Evolutionary conservation across 2,797 vertebrate genomes (phyloP).

Genomic region (Mormyrus proboscirostris): DNA sequence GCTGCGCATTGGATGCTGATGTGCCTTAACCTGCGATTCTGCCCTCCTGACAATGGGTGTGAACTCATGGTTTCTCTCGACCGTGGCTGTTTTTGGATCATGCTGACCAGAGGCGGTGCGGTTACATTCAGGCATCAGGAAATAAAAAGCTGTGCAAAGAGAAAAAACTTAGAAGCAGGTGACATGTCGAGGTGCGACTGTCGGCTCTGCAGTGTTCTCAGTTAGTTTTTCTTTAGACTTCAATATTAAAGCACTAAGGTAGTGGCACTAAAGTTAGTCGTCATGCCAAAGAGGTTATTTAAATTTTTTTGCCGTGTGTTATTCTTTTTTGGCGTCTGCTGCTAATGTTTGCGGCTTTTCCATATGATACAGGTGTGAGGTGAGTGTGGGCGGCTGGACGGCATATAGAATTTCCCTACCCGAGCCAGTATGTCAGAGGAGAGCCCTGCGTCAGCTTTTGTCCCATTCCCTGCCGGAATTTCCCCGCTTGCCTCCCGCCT

Average conservation of each 20-base stretch:
- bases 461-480: conserved; percentile 47
- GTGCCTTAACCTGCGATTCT: neutral
- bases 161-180: conserved; percentile 9
- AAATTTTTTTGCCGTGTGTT: conserved; percentile 6
- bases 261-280: neutral
- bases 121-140: neutral
- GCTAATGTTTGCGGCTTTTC: conserved; percentile 50
- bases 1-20: neutral
- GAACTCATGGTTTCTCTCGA: neutral
- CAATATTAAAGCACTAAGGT: neutral
- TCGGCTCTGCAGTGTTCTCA: neutral
- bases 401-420: conserved; percentile 53
- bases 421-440: conserved; percentile 38
- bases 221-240: neutral
- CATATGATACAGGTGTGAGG: conserved; percentile 51
- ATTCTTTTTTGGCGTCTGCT: conserved; percentile 32
- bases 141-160: neutral
- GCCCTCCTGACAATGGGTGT: neutral
- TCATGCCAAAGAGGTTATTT: conserved; percentile 35
- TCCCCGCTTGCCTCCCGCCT: conserved; percentile 45
- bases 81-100: neutral
- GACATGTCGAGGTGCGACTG: neutral
- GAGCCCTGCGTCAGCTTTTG: neutral
- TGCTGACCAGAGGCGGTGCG: neutral
- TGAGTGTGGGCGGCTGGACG: conserved; percentile 60